Percentiles rank a stretch among this genome's conserved stretches.
Evolutionary conservation across 2,113 vertebrate genomes (phyloP).

Genomic region (Myotis lucifugus): DNA sequence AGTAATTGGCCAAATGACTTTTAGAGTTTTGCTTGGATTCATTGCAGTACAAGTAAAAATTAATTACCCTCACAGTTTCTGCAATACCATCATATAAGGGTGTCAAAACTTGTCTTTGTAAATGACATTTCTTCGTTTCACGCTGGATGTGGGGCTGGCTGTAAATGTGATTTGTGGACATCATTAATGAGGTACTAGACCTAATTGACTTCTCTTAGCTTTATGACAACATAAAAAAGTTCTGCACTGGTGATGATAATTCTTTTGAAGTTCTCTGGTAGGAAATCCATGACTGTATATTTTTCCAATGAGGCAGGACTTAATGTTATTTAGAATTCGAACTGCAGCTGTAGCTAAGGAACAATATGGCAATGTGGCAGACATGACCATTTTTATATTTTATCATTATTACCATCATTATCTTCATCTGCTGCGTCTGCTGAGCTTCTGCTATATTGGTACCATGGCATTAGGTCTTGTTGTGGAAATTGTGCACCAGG

Average conservation of each 20-base stretch:
- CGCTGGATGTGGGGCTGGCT: conserved; percentile 78
- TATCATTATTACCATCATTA: conserved; percentile 24
- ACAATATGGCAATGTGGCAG: conserved; percentile 33
- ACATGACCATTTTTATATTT: conserved; percentile 35
- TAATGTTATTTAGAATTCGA: conserved; percentile 59
- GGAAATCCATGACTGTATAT: conserved; percentile 61
- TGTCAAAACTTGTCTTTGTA: conserved; percentile 84
- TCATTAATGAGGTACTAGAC: conserved; percentile 86
- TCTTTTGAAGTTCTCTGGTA: conserved; percentile 77
- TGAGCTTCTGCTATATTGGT: background rate
- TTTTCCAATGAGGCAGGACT: conserved; percentile 64
- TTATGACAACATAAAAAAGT: conserved; percentile 85
- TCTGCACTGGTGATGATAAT: conserved; percentile 79
- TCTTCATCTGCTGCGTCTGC: conserved; percentile 18
- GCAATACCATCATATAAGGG: conserved; percentile 76
- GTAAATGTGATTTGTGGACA: conserved; percentile 88
- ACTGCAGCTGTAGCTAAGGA: background rate
- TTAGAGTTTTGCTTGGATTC: conserved; percentile 85
- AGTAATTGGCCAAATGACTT: conserved; percentile 84
- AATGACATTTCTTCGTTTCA: conserved; percentile 79
- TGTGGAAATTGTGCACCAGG: background rate
- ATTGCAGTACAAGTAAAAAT: conserved; percentile 85
- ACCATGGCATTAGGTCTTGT: background rate
- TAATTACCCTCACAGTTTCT: conserved; percentile 85
- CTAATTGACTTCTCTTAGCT: conserved; percentile 88